Conservation (phyloP, 2,113 vertebrate genomes). For the Emydocephalus ijimae region DNA sequence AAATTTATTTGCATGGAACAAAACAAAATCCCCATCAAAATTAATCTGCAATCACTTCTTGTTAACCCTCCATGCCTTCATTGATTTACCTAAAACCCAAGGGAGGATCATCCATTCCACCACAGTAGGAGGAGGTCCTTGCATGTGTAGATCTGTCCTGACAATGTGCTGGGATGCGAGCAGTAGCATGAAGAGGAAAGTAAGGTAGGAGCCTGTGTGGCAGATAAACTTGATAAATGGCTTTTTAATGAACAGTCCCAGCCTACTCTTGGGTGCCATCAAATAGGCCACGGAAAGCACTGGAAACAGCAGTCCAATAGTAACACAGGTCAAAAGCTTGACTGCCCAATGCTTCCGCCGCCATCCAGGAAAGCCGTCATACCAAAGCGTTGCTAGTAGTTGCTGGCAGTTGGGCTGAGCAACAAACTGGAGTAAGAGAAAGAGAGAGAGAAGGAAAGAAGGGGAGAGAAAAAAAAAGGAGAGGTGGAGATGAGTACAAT, state of each 20-base stretch:
- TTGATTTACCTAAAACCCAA: slow-evolving; percentile 89
- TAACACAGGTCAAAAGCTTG: slow-evolving; percentile 93
- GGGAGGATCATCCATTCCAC: slow-evolving; percentile 98
- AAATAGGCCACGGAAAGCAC: slow-evolving; percentile 90
- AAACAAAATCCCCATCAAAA: neutral
- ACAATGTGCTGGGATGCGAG: slow-evolving; percentile 95
- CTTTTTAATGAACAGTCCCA: slow-evolving; percentile 95
- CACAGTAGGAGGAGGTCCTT: slow-evolving; percentile 91
- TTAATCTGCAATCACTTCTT: neutral
- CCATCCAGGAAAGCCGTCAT: slow-evolving; percentile 96
- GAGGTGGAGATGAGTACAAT: neutral
- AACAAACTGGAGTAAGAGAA: slow-evolving; percentile 80
- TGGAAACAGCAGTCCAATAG: slow-evolving; percentile 91
- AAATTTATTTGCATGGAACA: slow-evolving; percentile 3
- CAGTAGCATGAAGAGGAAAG: slow-evolving; percentile 94
- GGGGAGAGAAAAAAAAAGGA: neutral
- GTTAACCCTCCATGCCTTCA: neutral
- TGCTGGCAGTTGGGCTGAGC: slow-evolving; percentile 98
- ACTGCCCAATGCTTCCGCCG: slow-evolving; percentile 93
- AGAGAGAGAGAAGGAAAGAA: neutral
- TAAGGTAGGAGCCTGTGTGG: slow-evolving; percentile 95
- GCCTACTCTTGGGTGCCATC: slow-evolving; percentile 88
- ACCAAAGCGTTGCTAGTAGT: slow-evolving; percentile 94
- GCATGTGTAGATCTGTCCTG: slow-evolving; percentile 92
- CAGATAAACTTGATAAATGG: slow-evolving; percentile 99